Evolutionary conservation across 2,797 vertebrate genomes (phyloP).

Genomic region (Lithobates sylvaticus): DNA sequence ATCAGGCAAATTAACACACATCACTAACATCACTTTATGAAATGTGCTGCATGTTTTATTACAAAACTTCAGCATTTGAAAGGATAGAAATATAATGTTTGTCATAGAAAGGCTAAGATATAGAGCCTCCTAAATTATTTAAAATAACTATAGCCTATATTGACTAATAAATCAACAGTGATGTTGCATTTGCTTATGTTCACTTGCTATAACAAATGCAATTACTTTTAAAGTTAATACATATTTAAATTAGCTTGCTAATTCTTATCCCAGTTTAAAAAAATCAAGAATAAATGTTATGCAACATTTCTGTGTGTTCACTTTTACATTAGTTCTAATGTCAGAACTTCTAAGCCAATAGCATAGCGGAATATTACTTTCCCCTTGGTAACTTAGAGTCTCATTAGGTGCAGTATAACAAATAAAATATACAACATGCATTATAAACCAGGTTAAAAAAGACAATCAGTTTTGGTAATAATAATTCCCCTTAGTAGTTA

Average conservation of each 20-base stretch:
- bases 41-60: constrained; percentile 58
- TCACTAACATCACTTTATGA: constrained; percentile 41
- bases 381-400: no score
- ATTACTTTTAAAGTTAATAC: not conserved
- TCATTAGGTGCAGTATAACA: no score
- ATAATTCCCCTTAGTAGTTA: no score
- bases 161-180: constrained; percentile 40
- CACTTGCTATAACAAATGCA: not conserved
- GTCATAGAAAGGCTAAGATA: constrained; percentile 40
- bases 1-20: constrained; percentile 51
- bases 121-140: constrained; percentile 47
- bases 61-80: constrained; percentile 38
- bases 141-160: constrained; percentile 36
- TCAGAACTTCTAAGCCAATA: no score
- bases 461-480: no score
- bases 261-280: not conserved
- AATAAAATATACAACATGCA: no score
- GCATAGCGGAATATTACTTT: no score
- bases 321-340: no score
- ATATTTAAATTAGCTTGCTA: not conserved
- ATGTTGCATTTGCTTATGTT: constrained; percentile 2
- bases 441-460: no score
- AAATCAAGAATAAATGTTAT: no score
- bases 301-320: no score
- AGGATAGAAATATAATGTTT: constrained; percentile 29